Conservation (phyloP, 2,797 vertebrate species). For the Hylomyscus alleni region DNA sequence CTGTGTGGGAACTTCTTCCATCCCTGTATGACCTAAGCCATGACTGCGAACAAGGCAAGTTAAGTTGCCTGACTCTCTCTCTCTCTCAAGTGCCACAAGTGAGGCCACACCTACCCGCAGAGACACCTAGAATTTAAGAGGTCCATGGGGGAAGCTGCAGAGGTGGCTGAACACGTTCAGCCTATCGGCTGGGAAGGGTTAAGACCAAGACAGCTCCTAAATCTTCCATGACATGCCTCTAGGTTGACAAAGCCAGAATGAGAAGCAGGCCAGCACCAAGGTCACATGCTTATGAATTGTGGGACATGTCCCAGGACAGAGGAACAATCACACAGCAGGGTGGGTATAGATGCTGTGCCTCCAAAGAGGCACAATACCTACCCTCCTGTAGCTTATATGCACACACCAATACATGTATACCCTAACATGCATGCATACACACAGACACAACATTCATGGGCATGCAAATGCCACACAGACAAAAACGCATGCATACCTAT, state of each 20-base stretch:
- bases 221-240: not conserved
- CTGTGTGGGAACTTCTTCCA: not conserved
- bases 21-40: rapidly evolving
- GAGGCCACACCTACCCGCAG: not conserved
- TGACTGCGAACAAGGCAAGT: not conserved
- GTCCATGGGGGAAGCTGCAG: not conserved
- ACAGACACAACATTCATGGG: not conserved
- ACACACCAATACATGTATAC: not conserved
- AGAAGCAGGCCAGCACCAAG: not conserved
- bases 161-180: rapidly evolving
- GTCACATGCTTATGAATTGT: not conserved
- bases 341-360: rapidly evolving
- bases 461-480: not conserved
- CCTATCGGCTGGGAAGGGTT: not conserved
- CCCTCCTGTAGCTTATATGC: not conserved
- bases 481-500: not conserved
- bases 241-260: not conserved
- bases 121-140: not conserved
- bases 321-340: not conserved
- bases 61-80: rapidly evolving
- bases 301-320: not conserved
- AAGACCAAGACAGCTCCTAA: not conserved
- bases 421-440: not conserved
- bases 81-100: not conserved
- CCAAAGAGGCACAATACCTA: not conserved